Evolutionary conservation across 2,888 invertebrate species (phyloP).

Genomic region (Empis stercorea): DNA sequence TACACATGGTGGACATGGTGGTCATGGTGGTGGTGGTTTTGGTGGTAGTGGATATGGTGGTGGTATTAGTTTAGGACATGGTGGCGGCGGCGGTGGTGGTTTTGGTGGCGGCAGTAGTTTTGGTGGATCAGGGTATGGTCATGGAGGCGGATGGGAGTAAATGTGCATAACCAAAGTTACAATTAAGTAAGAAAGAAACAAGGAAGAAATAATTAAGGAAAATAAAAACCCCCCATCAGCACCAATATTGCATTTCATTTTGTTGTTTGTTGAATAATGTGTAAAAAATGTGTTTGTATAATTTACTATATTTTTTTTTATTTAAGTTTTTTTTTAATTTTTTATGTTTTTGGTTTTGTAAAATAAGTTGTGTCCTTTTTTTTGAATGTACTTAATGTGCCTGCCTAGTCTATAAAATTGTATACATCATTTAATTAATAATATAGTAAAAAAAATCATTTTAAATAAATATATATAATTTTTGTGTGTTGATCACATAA

Average conservation of each 20-base stretch:
- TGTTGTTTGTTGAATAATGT: not conserved
- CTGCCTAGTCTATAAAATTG: not conserved
- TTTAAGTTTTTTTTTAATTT: not conserved
- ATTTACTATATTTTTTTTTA: not conserved
- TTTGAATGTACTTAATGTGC: not conserved
- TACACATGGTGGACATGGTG: conserved; percentile 55
- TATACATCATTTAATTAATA: no score
- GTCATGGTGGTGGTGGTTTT: conserved; percentile 36
- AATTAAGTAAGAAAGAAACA: not conserved
- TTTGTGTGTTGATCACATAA: no score
- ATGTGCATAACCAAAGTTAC: not conserved
- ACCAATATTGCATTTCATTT: not conserved
- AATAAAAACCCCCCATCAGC: no score
- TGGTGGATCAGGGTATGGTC: not conserved
- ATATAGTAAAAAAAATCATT: no score
- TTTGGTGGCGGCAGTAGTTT: not conserved
- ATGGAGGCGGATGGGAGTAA: not conserved
- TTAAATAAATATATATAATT: no score
- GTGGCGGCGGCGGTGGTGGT: conserved; percentile 36
- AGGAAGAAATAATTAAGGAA: not conserved
- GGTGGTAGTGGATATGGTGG: conserved; percentile 40
- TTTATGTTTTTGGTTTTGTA: not conserved
- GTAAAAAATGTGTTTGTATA: not conserved
- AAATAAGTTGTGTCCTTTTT: not conserved
- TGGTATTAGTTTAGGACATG: conserved; percentile 29